A percentile compares a stretch with the other conserved stretches of the same genome.
Conservation (phyloP, 2,888 invertebrate genomes). For the Melieria crassipennis region DNA sequence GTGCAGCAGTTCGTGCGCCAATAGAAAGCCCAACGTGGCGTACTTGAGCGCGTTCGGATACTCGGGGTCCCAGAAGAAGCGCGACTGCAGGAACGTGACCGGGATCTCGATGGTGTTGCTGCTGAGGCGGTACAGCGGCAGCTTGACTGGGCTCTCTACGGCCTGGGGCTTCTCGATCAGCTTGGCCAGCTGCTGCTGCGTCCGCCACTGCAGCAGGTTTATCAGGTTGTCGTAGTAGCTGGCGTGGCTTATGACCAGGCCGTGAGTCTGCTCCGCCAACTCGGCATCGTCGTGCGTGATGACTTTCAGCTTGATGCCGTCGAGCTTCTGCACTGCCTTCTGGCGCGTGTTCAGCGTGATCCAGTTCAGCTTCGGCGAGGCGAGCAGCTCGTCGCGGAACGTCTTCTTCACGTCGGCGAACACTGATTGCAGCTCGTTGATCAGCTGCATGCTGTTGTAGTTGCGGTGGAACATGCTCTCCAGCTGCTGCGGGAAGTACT, state of each 20-base stretch:
- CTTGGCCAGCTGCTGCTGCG: constrained; percentile 46
- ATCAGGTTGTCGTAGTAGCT: constrained; percentile 55
- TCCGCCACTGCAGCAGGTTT: constrained; percentile 54
- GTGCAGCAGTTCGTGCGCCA: constrained; percentile 59
- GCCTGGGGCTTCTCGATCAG: constrained; percentile 49
- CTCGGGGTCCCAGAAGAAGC: constrained; percentile 59
- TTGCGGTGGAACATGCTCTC: constrained; percentile 59
- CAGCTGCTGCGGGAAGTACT: constrained; percentile 57
- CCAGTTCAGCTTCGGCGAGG: constrained; percentile 53
- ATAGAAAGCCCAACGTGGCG: constrained; percentile 55
- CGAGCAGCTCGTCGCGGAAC: constrained; percentile 55
- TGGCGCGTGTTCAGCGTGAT: constrained; percentile 53
- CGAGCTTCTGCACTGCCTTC: constrained; percentile 53
- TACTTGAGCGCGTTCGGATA: constrained; percentile 59
- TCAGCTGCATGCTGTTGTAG: constrained; percentile 55
- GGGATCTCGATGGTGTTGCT: constrained; percentile 57
- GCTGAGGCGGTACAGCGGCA: constrained; percentile 53
- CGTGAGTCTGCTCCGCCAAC: constrained; percentile 46
- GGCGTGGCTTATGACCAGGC: constrained; percentile 42
- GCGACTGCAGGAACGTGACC: constrained; percentile 56
- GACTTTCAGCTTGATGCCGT: constrained; percentile 52
- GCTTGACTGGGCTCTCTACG: constrained; percentile 42
- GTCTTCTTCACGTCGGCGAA: constrained; percentile 58
- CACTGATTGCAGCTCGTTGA: constrained; percentile 58
- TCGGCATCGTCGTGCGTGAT: constrained; percentile 48